Conservation (phyloP, 1,140 invertebrate genomes). For the Drosophila ananassae region DNA sequence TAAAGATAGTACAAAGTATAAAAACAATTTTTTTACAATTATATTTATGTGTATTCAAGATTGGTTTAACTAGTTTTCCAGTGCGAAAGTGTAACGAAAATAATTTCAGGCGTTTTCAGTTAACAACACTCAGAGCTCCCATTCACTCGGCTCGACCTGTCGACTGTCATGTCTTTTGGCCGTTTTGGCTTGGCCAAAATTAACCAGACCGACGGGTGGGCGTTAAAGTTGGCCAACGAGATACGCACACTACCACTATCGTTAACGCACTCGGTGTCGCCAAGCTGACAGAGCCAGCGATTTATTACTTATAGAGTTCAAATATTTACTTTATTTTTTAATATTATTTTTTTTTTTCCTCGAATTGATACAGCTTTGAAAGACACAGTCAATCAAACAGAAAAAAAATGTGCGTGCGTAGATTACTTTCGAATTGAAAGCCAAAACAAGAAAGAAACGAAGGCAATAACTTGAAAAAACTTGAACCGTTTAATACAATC, state of each 20-base stretch:
- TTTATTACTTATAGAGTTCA: constrained; percentile 48
- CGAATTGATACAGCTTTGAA: constrained; percentile 40
- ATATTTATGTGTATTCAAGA: background rate
- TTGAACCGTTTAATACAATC: constrained; percentile 16
- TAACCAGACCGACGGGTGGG: constrained; percentile 45
- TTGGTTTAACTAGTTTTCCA: constrained; percentile 2
- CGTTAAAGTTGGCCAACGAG: constrained; percentile 48
- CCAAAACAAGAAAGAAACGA: constrained; percentile 18
- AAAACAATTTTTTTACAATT: background rate
- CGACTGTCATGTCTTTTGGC: constrained; percentile 34
- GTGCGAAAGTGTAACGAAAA: constrained; percentile 4
- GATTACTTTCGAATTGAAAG: constrained; percentile 55
- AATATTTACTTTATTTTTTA: constrained; percentile 25
- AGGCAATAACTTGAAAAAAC: constrained; percentile 43
- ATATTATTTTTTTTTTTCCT: constrained; percentile 23
- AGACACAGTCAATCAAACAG: constrained; percentile 47
- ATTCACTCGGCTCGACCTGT: constrained; percentile 49
- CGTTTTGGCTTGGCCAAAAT: constrained; percentile 15
- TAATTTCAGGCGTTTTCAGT: constrained; percentile 14
- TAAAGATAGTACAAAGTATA: background rate
- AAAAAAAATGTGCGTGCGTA: constrained; percentile 31
- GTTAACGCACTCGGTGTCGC: constrained; percentile 39
- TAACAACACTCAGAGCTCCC: constrained; percentile 30
- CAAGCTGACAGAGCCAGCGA: constrained; percentile 43
- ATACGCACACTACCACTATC: constrained; percentile 43